Base-by-base conservation (phyloP, 2,113 vertebrate species). In the Rhynchopsitta pachyrhyncha region DNA sequence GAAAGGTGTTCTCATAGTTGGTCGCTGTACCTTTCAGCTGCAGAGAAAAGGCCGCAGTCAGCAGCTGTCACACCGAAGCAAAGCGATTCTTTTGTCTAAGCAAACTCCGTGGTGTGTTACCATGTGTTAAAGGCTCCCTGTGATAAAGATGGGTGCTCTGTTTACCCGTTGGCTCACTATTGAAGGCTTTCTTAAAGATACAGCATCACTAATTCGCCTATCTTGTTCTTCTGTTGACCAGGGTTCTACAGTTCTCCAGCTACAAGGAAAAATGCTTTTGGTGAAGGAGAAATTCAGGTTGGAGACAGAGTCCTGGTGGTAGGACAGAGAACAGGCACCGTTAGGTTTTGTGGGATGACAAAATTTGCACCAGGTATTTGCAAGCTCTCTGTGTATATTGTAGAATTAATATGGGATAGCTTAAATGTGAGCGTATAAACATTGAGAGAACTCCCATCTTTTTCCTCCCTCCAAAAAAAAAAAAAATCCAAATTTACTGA, bases 231-330 rank as follows among this genome's bases (percentile, higher is more conserved):
- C 42, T 90, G 64, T 80, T 95, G 37, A 81, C 35, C 91, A 98
- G 98, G 97, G 17, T 66, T 92, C 57, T 96, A 95, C 37, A 97
- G 92, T 39, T 96, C 98, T 86, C 97, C 97, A 2, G 98, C 98
- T 82, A 89, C 87, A 1, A 97, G 98, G 62, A 98, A 97, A 90
- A 98, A 93, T 10, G 53, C 94, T 57, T 96, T 95, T 31, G 95
- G 97, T 47, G 98, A 97, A 62, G 93, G 98, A 9, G 98, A 98
- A 20, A 97, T 99, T 82, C 98, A 89, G 14, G 88, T 98, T 44
- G 99, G 99, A 81, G 99, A 99, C 42, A 97, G 99, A 49, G 99
- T 99, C 29, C 94, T 99, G 92, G 99, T 99, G 88, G 99, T 99
- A 9, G 99, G 99, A 77, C 99, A 99, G 98, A 99, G 99, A 80